Conservation (phyloP, 2,113 vertebrate genomes). For the Calidris pygmaea region DNA sequence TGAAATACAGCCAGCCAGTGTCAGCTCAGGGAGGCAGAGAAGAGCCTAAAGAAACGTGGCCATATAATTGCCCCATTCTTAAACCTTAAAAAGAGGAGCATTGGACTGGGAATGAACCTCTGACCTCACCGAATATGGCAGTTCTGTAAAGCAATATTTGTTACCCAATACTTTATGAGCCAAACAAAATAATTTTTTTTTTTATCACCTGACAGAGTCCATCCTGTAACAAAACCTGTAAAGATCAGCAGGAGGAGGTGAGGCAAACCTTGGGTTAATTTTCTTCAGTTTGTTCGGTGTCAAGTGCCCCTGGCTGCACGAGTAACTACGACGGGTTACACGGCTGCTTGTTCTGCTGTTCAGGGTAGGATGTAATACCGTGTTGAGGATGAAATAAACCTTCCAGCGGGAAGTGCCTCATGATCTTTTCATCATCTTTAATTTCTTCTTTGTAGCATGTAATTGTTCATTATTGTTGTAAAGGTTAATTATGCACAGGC, state of each 20-base stretch:
- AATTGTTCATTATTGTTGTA: background rate
- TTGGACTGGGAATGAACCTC: background rate
- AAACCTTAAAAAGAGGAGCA: background rate
- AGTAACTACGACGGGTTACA: background rate
- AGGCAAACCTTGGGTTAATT: background rate
- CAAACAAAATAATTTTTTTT: background rate
- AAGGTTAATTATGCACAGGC: background rate
- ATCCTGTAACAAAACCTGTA: background rate
- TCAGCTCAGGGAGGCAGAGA: background rate
- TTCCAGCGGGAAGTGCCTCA: background rate
- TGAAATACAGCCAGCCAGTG: background rate
- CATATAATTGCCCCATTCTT: background rate
- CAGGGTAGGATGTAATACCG: background rate
- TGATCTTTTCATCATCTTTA: background rate
- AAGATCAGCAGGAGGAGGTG: background rate
- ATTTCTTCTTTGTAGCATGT: background rate
- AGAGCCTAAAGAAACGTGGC: background rate
- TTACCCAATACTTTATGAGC: background rate
- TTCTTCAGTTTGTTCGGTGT: background rate
- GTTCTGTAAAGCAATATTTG: background rate
- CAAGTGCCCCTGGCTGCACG: background rate
- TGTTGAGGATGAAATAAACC: background rate
- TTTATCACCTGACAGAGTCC: background rate
- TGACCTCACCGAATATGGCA: background rate
- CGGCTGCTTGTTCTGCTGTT: background rate